phyloP scores from a whole-genome alignment of 1,140 invertebrate genomes.

The Procambarus virginalis region DNA sequence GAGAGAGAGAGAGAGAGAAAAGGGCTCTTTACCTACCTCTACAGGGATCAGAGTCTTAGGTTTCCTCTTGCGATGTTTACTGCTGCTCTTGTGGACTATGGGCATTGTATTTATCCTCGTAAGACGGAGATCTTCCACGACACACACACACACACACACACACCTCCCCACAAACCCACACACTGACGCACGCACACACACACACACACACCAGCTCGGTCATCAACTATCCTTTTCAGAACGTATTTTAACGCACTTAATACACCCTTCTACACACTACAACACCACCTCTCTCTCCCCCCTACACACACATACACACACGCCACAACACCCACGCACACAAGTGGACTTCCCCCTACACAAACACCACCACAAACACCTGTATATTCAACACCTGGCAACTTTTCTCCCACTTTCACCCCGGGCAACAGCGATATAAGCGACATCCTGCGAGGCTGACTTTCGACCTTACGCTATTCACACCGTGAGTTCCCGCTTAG shows the following conservation, averaged over 20 bases:
- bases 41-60: conserved; percentile 64
- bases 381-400: conserved; percentile 34
- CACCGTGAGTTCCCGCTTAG: too few relatives aligned
- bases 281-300: too few relatives aligned
- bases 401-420: conserved; percentile 45
- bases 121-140: background rate
- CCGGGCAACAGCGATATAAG: conserved; percentile 51
- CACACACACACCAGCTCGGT: conserved; percentile 29
- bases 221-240: too few relatives aligned
- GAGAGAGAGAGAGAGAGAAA: too few relatives aligned
- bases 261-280: background rate
- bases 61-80: conserved; percentile 59
- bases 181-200: conserved; percentile 33
- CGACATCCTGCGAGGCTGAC: conserved; percentile 48
- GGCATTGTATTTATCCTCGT: conserved; percentile 59
- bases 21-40: conserved; percentile 44
- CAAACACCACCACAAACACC: background rate
- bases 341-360: too few relatives aligned
- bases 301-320: too few relatives aligned
- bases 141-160: conserved; percentile 58
- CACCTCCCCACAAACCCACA: conserved; percentile 55
- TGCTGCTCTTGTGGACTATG: conserved; percentile 54
- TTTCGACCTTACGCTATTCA: background rate
- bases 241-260: too few relatives aligned
- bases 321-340: background rate